Evolutionary conservation across 2,888 invertebrate genomes (phyloP), one percentile per base, ranked within the genome.

Genomic region (Cerceris rybyensis): DNA sequence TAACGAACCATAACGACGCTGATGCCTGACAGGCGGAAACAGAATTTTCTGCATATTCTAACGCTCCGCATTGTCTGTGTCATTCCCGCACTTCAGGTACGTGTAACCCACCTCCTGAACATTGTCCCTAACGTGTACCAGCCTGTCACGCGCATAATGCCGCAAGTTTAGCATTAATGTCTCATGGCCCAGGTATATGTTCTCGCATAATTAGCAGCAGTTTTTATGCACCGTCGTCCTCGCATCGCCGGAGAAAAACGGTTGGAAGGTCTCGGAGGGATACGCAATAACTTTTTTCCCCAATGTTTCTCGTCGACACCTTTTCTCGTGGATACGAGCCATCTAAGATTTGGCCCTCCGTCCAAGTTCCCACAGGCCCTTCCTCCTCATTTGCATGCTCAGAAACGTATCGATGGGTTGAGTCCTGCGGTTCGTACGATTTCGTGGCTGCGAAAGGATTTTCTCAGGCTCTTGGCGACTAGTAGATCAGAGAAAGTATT

Each of bases 121-220:
- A 84, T 87, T 86, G 88, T 88, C 87, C 88, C 86, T 79, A 80
- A 81, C 76, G 85, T 83, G 83, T 83, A 84, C 85, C 78, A 81
- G 85, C 75, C 87, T 88, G 89, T 90, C 89, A 89, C 90, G 87
- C 87, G 89, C 89, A 90, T 89, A 89, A 89, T 89, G 86, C 87
- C 81, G 80, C 87, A 87, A 89, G 88, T 89, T 89, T 88, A 88
- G 88, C 88, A 89, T 89, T 89, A 87, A 88, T 87, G 87, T 90
- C 82, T 89, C 88, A 81, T 84, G 81, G 84, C 75, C 89, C 90
- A 90, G 90, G 90, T 90, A 90, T 86, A 82, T 88, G 87, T 89
- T 88, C 89, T 90, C 86, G 89, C 89, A 90, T 90, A 90, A 90
- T 90, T 90, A 90, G 88, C 87, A 86, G 82, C 83, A 83, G 84